Evolutionary conservation across 2,797 vertebrate genomes (phyloP), one percentile per base, ranked within the genome.

Genomic region (Hephaestus fuliginosus): DNA sequence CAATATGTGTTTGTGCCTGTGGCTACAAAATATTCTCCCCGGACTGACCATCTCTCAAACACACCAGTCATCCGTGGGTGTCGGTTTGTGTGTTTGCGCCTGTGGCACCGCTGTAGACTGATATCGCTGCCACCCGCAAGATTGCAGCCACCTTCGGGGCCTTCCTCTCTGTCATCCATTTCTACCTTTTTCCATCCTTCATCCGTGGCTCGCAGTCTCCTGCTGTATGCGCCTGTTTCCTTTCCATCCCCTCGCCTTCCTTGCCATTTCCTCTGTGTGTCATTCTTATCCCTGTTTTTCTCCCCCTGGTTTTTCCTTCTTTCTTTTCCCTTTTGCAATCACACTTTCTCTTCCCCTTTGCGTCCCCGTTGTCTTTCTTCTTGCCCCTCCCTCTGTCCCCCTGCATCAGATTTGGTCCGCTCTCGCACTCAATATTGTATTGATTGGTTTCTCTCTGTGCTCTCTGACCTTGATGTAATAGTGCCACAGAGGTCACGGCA

Each of bases 391-490:
- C 51, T 75, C 43, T 44, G 41, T 78, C 74, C 63, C 70, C 65
- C 55, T 41, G 39, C 75, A 73, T 85, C 90, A 85, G 85, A 83
- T 85, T 70, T 33, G 9, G 73, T 73, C 84, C 39, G 51, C 70
- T 85, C 69, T 78, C 48, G 18, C 84, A 92, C 89, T 94, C 90
- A 90, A 94, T 94, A 91, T 49, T 11, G 66, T 90, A 95, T 95
- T 71, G 94, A 95, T 94, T 89, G 78, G 84, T 90, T 91, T 94
- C 75, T 76, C 91, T 93, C 88, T 89, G 89, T 90, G 92, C 93
- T 90, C 87, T 85, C 85, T 93, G 95, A 95, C 95, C 94, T 95
- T 95, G 92, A 86, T 94, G 91, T 94, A 94, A 94, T 93, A 86
- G 91, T 81, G 89, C 82, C 86, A 77, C 78, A 70, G 88, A 92